Evolutionary conservation across 2,888 invertebrate species (phyloP).

Genomic region (Steromphala cineraria): DNA sequence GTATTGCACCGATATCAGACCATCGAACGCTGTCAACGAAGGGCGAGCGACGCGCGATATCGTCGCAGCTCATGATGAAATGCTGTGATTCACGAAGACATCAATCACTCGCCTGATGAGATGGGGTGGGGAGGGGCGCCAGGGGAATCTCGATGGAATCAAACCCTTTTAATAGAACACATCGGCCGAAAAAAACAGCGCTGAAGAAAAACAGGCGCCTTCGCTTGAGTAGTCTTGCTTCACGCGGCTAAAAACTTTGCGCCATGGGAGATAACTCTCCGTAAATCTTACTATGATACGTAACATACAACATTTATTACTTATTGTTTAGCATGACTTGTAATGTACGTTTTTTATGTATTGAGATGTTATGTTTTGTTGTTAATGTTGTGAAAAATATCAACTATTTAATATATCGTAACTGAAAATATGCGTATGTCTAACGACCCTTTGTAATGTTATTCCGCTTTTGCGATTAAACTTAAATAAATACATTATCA

Average conservation of each 20-base stretch:
- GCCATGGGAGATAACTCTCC: neutral
- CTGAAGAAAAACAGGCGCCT: neutral
- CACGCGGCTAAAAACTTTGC: neutral
- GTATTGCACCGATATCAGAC: neutral
- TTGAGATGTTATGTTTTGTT: no score
- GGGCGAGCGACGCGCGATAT: neutral
- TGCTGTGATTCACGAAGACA: conserved; percentile 8
- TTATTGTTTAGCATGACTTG: no score
- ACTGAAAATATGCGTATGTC: no score
- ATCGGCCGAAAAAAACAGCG: conserved; percentile 1
- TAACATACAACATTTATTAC: no score
- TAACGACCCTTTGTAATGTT: no score
- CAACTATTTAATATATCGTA: no score
- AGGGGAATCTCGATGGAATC: neutral
- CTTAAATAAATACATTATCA: no score
- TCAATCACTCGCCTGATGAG: conserved; percentile 12
- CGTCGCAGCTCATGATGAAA: conserved; percentile 7
- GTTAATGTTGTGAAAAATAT: no score
- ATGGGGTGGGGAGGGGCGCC: conserved; percentile 6
- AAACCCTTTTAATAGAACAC: neutral
- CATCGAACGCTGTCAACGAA: conserved; percentile 8
- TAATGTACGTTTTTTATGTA: no score
- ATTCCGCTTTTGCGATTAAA: no score
- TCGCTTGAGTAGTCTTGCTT: neutral
- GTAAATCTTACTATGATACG: neutral